These are phyloP conservation scores for Eucera pruinosa DNA, from an alignment of 2,888 invertebrate genomes.

Conservation along the genomic window DNA sequence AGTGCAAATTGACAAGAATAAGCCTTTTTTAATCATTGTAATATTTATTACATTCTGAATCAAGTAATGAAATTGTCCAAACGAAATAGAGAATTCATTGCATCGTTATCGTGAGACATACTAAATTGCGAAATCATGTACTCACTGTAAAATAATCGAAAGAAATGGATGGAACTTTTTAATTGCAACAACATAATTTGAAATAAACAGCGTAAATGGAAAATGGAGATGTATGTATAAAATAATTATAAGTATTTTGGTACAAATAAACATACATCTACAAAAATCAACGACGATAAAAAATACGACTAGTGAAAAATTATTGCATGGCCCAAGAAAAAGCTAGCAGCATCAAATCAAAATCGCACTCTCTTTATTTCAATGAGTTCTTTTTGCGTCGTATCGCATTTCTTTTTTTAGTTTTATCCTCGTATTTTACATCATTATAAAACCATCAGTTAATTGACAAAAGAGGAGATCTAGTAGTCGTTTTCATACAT, in stretches of 20 bases:
- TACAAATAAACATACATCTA: conserved; percentile 27
- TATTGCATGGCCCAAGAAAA: conserved; percentile 28
- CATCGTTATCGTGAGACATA: conserved; percentile 12
- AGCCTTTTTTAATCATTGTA: conserved; percentile 30
- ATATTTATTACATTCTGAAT: conserved; percentile 51
- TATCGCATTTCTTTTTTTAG: conserved; percentile 36
- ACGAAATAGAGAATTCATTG: conserved; percentile 31
- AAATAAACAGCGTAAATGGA: conserved; percentile 34
- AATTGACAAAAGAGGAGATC: conserved; percentile 63
- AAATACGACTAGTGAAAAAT: neutral
- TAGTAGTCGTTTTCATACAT: conserved; percentile 56
- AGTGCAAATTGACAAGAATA: conserved; percentile 40
- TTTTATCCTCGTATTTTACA: conserved; percentile 58
- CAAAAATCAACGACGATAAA: conserved; percentile 1
- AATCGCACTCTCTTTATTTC: conserved; percentile 48
- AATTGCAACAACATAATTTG: conserved; percentile 5
- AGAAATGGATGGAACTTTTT: conserved; percentile 7
- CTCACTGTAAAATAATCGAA: conserved; percentile 37
- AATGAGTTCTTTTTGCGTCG: conserved; percentile 33
- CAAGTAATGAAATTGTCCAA: conserved; percentile 33
- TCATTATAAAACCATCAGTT: conserved; percentile 60
- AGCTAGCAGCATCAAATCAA: conserved; percentile 34
- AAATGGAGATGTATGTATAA: conserved; percentile 32
- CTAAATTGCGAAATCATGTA: conserved; percentile 14
- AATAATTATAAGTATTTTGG: conserved; percentile 25